Base-by-base conservation (phyloP, 1,140 invertebrate genomes). In the Asbolus verrucosus region DNA sequence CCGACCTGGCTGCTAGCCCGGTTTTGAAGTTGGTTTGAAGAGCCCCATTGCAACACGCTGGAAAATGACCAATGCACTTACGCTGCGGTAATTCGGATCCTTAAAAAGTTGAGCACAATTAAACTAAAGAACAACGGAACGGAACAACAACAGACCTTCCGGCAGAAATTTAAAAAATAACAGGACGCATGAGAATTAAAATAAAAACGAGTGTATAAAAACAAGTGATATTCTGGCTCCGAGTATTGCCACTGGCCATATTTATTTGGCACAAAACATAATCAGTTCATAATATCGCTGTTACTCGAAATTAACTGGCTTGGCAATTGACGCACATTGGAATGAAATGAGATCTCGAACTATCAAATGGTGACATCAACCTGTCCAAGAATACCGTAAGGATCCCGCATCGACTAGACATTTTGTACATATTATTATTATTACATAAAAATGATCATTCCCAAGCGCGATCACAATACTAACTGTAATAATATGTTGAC, bases 211-310 rank as follows among this genome's bases (percentile, higher is more conserved):
- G 70, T 72, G 70, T 72, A 72, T 54, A 69, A 73, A 73, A 73
- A 73, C 72, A 69, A 71, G 69, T 73, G 72, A 70, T 67, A 69
- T 41, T 66, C 63, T 70, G 68, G 67, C 71, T 70, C 65, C 43
- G 63, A 68, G n/a, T 54, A 60, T 66, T 59, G 73, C 75, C 73
- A 73, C 73, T 75, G 75, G 75, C 75, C 75, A 74, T 69, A 13
- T 60, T 50, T 59, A 73, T 76, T 77, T 77, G 75, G 75, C 75
- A 77, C 75, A 70, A 63, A 41, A 50, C 33, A 62, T 27, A 43
- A 31, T 54, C 41, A 5, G 41, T 36, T 65, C 15, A 43, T 43
- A 27, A 71, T 13, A 61, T 39, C 33, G 67, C 36, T 65, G 68
- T 66, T 65, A 18, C n/a, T 18, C 24, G 59, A 15, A 38, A 21